These are phyloP conservation scores for Pelagia noctiluca DNA, from an alignment of 30 jellyfish, hydroid and myxozoan genomes.

Conservation along the genomic window DNA sequence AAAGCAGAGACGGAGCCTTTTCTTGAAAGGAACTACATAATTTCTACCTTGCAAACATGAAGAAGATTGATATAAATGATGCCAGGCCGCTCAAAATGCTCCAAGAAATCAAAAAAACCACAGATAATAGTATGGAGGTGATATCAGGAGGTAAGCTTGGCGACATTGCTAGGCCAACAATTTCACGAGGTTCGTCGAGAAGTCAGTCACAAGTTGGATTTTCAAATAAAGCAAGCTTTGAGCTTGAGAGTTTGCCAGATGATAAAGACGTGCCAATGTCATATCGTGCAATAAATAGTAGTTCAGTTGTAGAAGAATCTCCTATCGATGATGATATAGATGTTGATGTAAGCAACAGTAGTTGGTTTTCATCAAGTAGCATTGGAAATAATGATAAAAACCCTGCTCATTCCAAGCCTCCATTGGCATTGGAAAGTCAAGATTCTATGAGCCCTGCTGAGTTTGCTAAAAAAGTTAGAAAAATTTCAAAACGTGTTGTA, in stretches of 20 bases:
- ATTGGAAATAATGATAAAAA: no score
- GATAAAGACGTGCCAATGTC: slow-evolving; percentile 2
- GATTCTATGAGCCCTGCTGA: neutral
- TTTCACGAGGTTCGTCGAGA: slow-evolving; percentile 52
- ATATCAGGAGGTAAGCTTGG: slow-evolving; percentile 53
- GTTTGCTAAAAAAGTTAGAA: neutral
- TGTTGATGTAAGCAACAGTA: neutral
- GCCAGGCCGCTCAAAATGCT: neutral
- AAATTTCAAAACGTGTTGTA: slow-evolving; percentile 3
- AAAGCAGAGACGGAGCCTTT: no score
- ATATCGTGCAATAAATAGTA: neutral
- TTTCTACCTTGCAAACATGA: neutral
- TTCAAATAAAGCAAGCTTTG: slow-evolving; percentile 39
- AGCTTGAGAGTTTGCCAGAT: slow-evolving; percentile 57
- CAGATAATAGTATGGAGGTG: slow-evolving; percentile 49
- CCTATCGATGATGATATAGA: slow-evolving; percentile 16
- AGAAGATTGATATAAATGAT: neutral
- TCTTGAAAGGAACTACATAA: neutral
- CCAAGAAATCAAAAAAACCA: slow-evolving; percentile 3
- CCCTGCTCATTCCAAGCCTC: no score
- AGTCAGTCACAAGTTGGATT: slow-evolving; percentile 50
- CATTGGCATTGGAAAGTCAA: neutral
- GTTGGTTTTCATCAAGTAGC: neutral
- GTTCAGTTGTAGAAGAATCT: slow-evolving; percentile 37
- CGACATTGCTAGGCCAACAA: slow-evolving; percentile 64